Evolutionary conservation across 2,888 invertebrate species (phyloP).

Genomic region (Anoplius nigerrimus): DNA sequence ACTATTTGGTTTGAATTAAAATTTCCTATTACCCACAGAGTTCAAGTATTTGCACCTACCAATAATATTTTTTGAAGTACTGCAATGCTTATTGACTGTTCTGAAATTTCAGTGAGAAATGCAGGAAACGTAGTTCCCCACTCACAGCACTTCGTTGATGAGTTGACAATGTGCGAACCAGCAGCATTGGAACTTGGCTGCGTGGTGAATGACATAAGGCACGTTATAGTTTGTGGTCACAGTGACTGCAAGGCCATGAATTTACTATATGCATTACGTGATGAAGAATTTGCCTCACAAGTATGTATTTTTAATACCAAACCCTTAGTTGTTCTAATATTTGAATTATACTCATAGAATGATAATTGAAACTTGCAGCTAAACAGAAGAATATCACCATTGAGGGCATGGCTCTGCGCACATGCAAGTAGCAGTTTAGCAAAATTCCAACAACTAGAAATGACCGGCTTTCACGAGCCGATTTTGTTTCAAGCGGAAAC

Average conservation of each 20-base stretch:
- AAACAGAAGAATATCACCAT: constrained; percentile 88
- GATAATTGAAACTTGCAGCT: constrained; percentile 73
- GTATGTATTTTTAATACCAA: constrained; percentile 76
- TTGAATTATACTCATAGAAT: constrained; percentile 6
- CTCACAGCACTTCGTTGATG: constrained; percentile 90
- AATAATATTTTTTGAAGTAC: no score
- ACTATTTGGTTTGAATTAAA: no score
- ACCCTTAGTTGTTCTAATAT: constrained; percentile 25
- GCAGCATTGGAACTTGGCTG: constrained; percentile 97
- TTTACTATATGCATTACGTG: constrained; percentile 88
- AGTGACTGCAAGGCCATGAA: constrained; percentile 99
- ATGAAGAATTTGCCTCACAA: constrained; percentile 85
- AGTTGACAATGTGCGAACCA: constrained; percentile 94
- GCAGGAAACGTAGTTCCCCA: constrained; percentile 97
- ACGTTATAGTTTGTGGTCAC: constrained; percentile 97
- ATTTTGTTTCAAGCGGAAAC: constrained; percentile 92
- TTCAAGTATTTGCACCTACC: no score
- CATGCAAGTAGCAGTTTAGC: constrained; percentile 89
- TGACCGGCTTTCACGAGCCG: constrained; percentile 81
- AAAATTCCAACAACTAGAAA: constrained; percentile 86
- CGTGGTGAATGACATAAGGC: constrained; percentile 91
- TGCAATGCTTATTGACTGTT: no score
- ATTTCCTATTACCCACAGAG: no score
- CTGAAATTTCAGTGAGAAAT: constrained; percentile 86
- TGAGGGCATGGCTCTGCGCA: constrained; percentile 93